Percentiles rank a stretch among this genome's conserved stretches.
Evolutionary conservation across 2,113 vertebrate species (phyloP).

Genomic region (Nyctereutes procyonoides): DNA sequence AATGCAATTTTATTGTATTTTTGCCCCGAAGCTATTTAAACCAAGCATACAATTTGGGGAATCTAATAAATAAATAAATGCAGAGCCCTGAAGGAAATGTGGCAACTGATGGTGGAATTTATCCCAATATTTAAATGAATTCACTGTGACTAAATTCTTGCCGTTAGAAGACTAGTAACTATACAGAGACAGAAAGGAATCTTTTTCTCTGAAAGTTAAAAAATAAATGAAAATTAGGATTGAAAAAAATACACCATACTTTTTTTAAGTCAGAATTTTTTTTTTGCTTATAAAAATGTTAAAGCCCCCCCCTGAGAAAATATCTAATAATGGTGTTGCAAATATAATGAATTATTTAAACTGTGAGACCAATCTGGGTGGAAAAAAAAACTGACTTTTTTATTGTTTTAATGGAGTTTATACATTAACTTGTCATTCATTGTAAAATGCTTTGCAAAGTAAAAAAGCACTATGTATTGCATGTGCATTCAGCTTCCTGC

Average conservation of each 20-base stretch:
- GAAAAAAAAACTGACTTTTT: neutral
- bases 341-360: conserved; percentile 49
- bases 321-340: neutral
- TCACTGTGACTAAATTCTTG: conserved; percentile 47
- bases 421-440: neutral
- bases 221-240: neutral
- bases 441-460: neutral
- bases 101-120: conserved; percentile 40
- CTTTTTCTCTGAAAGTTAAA: neutral
- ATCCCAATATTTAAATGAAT: conserved; percentile 67
- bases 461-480: neutral
- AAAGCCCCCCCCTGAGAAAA: neutral
- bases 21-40: conserved; percentile 73
- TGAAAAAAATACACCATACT: neutral
- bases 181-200: neutral
- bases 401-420: conserved; percentile 2
- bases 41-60: conserved; percentile 59
- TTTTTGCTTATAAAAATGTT: neutral
- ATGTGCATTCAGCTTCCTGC: neutral
- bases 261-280: neutral
- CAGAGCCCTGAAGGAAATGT: conserved; percentile 58
- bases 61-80: conserved; percentile 73
- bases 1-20: conserved; percentile 69
- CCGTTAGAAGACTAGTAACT: conserved; percentile 39
- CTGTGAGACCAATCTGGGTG: neutral